Evolutionary conservation across 2,113 vertebrate species (phyloP).

Genomic region (Shinisaurus crocodilurus): DNA sequence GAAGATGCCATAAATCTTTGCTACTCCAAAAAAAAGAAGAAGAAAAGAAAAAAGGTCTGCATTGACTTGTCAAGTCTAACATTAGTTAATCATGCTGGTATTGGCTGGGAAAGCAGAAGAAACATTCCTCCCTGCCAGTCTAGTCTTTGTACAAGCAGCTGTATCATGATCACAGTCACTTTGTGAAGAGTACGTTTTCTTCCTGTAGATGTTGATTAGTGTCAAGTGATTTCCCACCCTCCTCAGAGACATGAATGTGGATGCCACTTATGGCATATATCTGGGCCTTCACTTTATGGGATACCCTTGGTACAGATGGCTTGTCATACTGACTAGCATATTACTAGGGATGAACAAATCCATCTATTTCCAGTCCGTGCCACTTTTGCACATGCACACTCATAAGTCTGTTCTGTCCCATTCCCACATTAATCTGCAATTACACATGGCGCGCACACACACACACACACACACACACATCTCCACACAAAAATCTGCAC

Average conservation of each 20-base stretch:
- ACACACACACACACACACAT: background rate
- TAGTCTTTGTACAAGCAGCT: background rate
- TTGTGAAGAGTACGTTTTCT: background rate
- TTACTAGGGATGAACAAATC: background rate
- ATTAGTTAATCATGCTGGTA: constrained; percentile 15
- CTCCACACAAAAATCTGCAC: background rate
- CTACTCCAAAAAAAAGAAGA: background rate
- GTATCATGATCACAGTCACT: background rate
- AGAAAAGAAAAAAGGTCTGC: background rate
- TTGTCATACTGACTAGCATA: background rate
- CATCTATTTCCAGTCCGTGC: background rate
- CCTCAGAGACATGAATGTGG: background rate
- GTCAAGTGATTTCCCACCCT: background rate
- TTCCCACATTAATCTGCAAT: background rate
- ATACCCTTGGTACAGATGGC: background rate
- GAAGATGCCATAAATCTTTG: constrained; percentile 11
- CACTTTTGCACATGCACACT: background rate
- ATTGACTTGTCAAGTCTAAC: constrained; percentile 7
- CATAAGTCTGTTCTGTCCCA: background rate
- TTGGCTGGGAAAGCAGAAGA: constrained; percentile 5
- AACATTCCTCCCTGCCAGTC: background rate
- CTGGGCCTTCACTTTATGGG: background rate
- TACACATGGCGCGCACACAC: too few species aligned
- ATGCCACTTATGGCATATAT: background rate
- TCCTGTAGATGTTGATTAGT: background rate